Evolutionary conservation across 2,797 vertebrate genomes (phyloP), one percentile per base, ranked within the genome.

Genomic region (Myotis planiceps): DNA sequence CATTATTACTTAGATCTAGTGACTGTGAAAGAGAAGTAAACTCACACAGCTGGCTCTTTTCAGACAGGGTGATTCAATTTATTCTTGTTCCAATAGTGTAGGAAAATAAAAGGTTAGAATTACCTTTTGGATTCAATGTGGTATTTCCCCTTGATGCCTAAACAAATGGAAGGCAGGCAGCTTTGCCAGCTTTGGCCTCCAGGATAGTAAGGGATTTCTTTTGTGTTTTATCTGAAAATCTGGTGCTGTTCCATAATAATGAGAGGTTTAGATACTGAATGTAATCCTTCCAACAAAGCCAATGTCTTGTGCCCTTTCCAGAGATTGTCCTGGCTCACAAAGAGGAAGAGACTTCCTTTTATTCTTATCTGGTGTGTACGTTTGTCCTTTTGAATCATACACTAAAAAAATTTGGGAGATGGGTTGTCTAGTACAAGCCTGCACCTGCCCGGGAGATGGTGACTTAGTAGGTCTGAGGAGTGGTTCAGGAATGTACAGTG

Each of bases 141-240:
- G 65, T 78, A 32, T 98, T 97, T 97, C 74, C 96, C 95, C 79
- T 95, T 82, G 83, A 94, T 95, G 65, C 84, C 91, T 97, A 93
- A 97, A 97, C 95, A 98, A 97, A 98, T 97, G 90, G 93, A 97
- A 97, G 96, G 53, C 79, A 87, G 51, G 51, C 45, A 45, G 55
- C 75, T 91, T 95, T 96, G 97, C 95, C 93, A 97, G 95, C 90
- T 96, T 88, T 97, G 86, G 92, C 89, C 75, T 92, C 51, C 63
- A 92, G 58, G 63, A 85, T 23, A 79, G 75, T 53, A 29, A 18
- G 60, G 74, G 94, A 95, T 96, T 96, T 94, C 51, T 27, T 92
- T 92, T 82, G n/a, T 76, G 27, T 93, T 95, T 95, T 94, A 83
- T 96, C 19, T 66, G 65, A 89, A 89, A 89, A 88, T 63, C 60